phyloP scores from a whole-genome alignment of 2,888 invertebrate species.

The Platerodrilus igneus region DNA sequence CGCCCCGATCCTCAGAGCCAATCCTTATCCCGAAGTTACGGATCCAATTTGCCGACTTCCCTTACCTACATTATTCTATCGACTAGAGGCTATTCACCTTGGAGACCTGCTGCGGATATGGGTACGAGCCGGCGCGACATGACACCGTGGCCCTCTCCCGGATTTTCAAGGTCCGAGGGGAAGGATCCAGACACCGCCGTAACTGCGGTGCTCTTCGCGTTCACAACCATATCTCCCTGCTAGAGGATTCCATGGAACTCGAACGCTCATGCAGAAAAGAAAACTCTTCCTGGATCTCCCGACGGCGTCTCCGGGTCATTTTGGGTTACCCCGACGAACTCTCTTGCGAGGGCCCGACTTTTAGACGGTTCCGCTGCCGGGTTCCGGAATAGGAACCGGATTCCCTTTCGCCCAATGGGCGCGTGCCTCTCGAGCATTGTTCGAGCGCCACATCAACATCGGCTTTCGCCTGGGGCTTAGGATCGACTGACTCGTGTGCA shows the following conservation, averaged over 20 bases:
- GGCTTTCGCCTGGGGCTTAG: constrained; percentile 54
- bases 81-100: constrained; percentile 65
- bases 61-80: constrained; percentile 53
- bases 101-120: constrained; percentile 74
- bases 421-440: constrained; percentile 33
- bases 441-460: constrained; percentile 42
- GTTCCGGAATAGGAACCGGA: constrained; percentile 58
- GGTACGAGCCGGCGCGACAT: constrained; percentile 53
- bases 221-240: constrained; percentile 45
- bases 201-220: constrained; percentile 50
- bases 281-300: constrained; percentile 53
- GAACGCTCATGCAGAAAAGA: constrained; percentile 53
- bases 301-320: constrained; percentile 56
- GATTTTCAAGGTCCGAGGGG: constrained; percentile 47
- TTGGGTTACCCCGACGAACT: constrained; percentile 51
- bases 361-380: constrained; percentile 52
- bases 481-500: constrained; percentile 57
- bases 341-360: constrained; percentile 48
- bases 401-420: constrained; percentile 54
- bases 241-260: constrained; percentile 52
- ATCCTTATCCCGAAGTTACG: constrained; percentile 66
- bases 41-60: constrained; percentile 63
- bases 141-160: constrained; percentile 38
- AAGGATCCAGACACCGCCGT: constrained; percentile 49
- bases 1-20: constrained; percentile 67